Evolutionary conservation across 1,140 invertebrate species (phyloP).

Genomic region (Panagrolaimus sp.): DNA sequence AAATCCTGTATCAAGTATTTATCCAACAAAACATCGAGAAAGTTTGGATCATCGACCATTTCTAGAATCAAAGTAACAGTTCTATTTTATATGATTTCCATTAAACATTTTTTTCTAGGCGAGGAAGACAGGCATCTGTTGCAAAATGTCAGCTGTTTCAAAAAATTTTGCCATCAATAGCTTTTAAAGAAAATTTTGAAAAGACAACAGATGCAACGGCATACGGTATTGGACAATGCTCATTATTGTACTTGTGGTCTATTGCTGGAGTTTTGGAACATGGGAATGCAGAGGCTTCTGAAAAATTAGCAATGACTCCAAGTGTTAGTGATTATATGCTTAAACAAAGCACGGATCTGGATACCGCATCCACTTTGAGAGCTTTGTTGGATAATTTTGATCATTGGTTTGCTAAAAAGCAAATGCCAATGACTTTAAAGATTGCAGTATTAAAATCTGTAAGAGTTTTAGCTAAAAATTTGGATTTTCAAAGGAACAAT

Average conservation of each 20-base stretch:
- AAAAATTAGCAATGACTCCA: neutral
- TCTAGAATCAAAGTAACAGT: slow-evolving; percentile 9
- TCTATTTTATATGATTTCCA: neutral
- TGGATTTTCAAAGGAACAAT: neutral
- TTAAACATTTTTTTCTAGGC: neutral
- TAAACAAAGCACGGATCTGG: neutral
- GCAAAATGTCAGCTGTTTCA: slow-evolving; percentile 12
- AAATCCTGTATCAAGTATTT: slow-evolving; percentile 1
- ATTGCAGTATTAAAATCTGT: slow-evolving; percentile 11
- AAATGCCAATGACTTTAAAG: slow-evolving; percentile 4
- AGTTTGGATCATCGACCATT: slow-evolving; percentile 3
- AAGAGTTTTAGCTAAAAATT: neutral
- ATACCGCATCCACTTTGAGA: slow-evolving; percentile 2
- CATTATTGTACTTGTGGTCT: slow-evolving; percentile 7
- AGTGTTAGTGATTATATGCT: slow-evolving; percentile 13
- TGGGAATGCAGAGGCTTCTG: neutral
- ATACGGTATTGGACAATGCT: slow-evolving; percentile 8
- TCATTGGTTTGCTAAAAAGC: neutral
- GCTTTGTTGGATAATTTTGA: slow-evolving; percentile 11
- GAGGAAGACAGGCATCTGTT: neutral
- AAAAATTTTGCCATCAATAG: neutral
- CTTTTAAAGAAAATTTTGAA: slow-evolving; percentile 11
- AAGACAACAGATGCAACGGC: slow-evolving; percentile 1
- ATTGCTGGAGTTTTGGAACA: slow-evolving; percentile 3
- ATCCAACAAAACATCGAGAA: slow-evolving; percentile 8